These are phyloP conservation scores for Sternotherus odoratus DNA, from an alignment of 2,797 vertebrate species.

Conservation along the genomic window DNA sequence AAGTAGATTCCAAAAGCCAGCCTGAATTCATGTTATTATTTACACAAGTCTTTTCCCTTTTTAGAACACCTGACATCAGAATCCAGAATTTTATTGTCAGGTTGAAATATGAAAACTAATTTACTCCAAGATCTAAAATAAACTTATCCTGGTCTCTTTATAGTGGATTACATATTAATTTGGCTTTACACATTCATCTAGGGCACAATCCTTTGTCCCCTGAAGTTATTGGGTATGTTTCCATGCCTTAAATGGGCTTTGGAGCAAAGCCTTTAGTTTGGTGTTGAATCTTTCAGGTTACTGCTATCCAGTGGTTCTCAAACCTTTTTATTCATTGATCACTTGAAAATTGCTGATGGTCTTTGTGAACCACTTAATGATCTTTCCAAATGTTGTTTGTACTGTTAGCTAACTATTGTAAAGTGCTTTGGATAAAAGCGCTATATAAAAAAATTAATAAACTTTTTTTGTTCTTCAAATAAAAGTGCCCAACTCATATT, in stretches of 20 bases:
- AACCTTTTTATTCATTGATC: no score
- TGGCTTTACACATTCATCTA: neutral
- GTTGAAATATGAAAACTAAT: slow-evolving; percentile 18
- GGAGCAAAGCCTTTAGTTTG: neutral
- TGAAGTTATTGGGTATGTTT: neutral
- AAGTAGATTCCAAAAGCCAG: neutral
- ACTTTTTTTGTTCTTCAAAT: no score
- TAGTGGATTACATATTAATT: neutral
- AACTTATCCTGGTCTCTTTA: neutral
- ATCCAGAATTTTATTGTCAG: neutral
- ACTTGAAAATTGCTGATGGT: no score
- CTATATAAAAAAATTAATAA: no score
- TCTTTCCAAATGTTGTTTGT: no score
- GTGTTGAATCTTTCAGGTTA: neutral
- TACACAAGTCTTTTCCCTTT: slow-evolving; percentile 18
- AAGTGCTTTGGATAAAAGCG: no score
- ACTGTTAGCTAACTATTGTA: no score
- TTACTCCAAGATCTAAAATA: neutral
- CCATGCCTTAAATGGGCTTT: neutral
- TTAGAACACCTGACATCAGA: slow-evolving; percentile 25
- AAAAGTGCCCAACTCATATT: no score
- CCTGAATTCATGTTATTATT: slow-evolving; percentile 42
- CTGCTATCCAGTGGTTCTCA: neutral
- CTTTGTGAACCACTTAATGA: no score
- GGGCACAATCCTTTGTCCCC: neutral